Percentiles rank a stretch among this genome's conserved stretches.
Evolutionary conservation across 1,140 invertebrate species (phyloP).

Genomic region (Portunus trituberculatus): DNA sequence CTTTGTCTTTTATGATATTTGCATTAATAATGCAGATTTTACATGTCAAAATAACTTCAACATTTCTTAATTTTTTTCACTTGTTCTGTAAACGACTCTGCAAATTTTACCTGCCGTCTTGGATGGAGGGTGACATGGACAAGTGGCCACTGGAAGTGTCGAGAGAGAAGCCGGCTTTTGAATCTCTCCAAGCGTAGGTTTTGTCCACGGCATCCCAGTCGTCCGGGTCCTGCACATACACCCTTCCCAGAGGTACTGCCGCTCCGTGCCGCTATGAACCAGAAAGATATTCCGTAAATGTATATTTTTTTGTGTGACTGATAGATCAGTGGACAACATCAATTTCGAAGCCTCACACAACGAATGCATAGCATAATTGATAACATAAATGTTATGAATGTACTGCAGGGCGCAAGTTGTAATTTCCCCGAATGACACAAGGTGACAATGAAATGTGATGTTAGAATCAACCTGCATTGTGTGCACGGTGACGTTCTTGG

Average conservation of each 20-base stretch:
- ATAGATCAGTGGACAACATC: too few relatives aligned
- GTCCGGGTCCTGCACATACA: conserved; percentile 63
- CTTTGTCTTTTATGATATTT: neutral
- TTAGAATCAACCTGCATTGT: conserved; percentile 37
- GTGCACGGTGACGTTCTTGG: conserved; percentile 62
- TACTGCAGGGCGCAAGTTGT: too few relatives aligned
- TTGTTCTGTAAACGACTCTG: neutral
- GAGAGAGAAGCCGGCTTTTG: conserved; percentile 35
- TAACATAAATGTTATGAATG: too few relatives aligned
- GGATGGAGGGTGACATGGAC: conserved; percentile 33
- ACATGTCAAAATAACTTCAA: neutral
- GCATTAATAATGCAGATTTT: neutral
- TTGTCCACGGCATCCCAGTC: conserved; percentile 54
- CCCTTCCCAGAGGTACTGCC: conserved; percentile 35
- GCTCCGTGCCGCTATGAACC: neutral
- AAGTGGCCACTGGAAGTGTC: conserved; percentile 48
- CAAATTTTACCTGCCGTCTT: conserved; percentile 30
- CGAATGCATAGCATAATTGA: too few relatives aligned
- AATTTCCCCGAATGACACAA: too few relatives aligned
- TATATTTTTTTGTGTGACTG: neutral
- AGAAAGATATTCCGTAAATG: neutral
- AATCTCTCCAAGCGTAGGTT: conserved; percentile 49
- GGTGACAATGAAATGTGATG: too few relatives aligned
- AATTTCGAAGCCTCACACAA: too few relatives aligned
- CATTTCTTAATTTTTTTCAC: neutral